Evolutionary conservation across 1,140 invertebrate genomes (phyloP).

Genomic region (Halictus rubicundus): DNA sequence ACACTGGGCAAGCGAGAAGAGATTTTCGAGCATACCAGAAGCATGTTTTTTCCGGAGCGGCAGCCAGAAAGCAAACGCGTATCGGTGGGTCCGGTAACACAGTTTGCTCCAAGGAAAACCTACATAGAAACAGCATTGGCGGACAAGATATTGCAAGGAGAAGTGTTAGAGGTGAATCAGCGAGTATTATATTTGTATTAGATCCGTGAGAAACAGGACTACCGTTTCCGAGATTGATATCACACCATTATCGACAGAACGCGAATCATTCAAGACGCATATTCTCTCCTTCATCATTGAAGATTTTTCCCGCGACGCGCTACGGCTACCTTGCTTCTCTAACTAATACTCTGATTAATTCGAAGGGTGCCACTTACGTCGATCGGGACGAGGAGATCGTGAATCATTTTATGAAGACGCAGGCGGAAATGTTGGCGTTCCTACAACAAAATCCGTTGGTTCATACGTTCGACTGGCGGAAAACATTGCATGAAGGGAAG

Average conservation of each 20-base stretch:
- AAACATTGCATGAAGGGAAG: constrained; percentile 21
- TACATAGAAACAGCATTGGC: constrained; percentile 4
- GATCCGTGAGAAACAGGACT: not conserved
- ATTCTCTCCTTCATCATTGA: too few relatives aligned
- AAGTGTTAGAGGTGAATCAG: constrained; percentile 26
- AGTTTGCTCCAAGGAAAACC: not conserved
- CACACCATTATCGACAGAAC: too few relatives aligned
- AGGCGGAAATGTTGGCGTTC: constrained; percentile 52
- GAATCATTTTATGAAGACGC: constrained; percentile 61
- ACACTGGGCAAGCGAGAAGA: constrained; percentile 60
- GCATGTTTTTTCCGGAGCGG: constrained; percentile 65
- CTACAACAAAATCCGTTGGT: constrained; percentile 54
- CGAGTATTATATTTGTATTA: too few relatives aligned
- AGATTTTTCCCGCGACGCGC: too few relatives aligned
- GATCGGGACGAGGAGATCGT: constrained; percentile 65
- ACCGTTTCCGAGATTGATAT: too few relatives aligned
- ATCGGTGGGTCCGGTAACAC: constrained; percentile 4
- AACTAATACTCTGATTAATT: too few relatives aligned
- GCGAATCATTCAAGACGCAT: too few relatives aligned
- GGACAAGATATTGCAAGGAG: constrained; percentile 40
- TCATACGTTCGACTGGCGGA: constrained; percentile 61
- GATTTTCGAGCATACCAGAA: constrained; percentile 68
- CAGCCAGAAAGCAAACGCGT: constrained; percentile 19
- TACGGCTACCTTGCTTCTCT: too few relatives aligned
- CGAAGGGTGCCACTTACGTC: constrained; percentile 14